A percentile compares a stretch with the other conserved stretches of the same genome.
phyloP scores from a whole-genome alignment of 2,888 invertebrate species.

The Macrosiphum euphorbiae region DNA sequence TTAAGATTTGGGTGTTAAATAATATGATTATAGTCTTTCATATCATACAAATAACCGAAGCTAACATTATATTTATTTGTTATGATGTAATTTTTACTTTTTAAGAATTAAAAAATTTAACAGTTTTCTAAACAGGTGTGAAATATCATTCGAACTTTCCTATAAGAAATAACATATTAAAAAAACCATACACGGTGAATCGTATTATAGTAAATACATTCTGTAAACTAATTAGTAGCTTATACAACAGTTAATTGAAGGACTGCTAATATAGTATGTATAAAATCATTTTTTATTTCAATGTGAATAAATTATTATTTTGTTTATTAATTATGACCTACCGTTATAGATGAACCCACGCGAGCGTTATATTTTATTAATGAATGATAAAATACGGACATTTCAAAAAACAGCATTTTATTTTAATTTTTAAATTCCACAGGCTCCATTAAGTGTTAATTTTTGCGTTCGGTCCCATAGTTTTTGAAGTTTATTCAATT shows the following conservation, averaged over 20 bases:
- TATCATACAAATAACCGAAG: neutral
- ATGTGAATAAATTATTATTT: neutral
- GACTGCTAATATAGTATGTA: neutral
- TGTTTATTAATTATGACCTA: neutral
- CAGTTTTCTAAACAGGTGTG: neutral
- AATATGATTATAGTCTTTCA: neutral
- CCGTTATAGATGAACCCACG: neutral
- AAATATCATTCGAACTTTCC: neutral
- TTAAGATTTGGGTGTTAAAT: no score
- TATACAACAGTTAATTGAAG: neutral
- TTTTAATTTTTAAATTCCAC: neutral
- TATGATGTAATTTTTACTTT: neutral
- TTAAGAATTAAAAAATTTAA: neutral
- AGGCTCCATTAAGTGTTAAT: neutral
- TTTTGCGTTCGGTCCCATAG: neutral
- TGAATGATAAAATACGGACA: neutral
- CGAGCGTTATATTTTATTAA: neutral
- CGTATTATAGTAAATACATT: neutral
- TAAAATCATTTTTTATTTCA: neutral
- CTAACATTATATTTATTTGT: neutral
- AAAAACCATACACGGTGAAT: neutral
- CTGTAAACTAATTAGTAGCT: neutral
- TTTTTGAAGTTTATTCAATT: neutral
- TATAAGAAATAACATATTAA: neutral
- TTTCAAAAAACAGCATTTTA: neutral